phyloP scores from a whole-genome alignment of 2,113 vertebrate genomes.

The Chaenogobius annularis region DNA sequence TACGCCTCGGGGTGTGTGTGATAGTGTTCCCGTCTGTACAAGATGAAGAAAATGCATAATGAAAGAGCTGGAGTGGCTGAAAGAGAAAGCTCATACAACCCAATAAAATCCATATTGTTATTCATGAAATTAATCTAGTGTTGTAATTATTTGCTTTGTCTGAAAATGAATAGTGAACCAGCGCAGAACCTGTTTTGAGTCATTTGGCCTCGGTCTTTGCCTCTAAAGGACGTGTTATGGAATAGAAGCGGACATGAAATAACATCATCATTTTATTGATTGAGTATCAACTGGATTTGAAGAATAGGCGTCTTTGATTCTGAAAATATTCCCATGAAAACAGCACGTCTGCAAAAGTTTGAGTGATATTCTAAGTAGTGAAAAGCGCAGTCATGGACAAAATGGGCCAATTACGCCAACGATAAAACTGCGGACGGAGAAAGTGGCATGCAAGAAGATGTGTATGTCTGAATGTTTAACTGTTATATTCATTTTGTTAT shows the following conservation, averaged over 20 bases:
- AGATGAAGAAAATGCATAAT: conserved; percentile 32
- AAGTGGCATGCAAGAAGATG: not conserved
- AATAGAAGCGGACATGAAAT: conserved; percentile 23
- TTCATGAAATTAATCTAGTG: conserved; percentile 62
- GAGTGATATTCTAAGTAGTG: not conserved
- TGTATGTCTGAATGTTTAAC: too few species aligned
- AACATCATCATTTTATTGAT: conserved; percentile 17
- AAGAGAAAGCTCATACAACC: conserved; percentile 39
- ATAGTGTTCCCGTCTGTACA: conserved; percentile 57
- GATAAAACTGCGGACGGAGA: not conserved
- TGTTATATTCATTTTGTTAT: too few species aligned
- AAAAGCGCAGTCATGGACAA: not conserved
- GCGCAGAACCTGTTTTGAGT: conserved; percentile 23
- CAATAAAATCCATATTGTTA: conserved; percentile 49
- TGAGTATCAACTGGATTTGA: conserved; percentile 40
- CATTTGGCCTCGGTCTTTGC: conserved; percentile 32
- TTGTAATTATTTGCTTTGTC: conserved; percentile 53
- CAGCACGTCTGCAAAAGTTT: not conserved
- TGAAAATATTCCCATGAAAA: not conserved
- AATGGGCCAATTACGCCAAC: not conserved
- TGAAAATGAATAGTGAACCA: conserved; percentile 23
- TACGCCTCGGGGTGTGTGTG: conserved; percentile 62
- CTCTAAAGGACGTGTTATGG: conserved; percentile 14
- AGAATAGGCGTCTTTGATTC: conserved; percentile 21
- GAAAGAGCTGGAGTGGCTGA: conserved; percentile 17